phyloP scores from a whole-genome alignment of 2,797 vertebrate species.

The Parauchenoglanis punctatus region DNA sequence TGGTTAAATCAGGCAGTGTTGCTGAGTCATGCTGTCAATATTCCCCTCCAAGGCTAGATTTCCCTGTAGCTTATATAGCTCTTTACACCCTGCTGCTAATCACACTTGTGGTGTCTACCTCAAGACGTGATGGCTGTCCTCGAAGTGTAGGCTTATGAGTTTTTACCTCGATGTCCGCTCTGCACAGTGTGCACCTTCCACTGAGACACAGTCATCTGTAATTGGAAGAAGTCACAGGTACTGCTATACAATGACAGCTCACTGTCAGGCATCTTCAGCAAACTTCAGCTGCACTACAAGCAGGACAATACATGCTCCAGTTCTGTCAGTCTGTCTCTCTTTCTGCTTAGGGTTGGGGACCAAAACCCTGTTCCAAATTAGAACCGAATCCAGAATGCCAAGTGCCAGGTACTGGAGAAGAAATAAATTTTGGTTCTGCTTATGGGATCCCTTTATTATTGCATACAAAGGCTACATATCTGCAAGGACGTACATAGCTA shows the following conservation, averaged over 20 bases:
- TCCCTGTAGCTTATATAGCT: conserved; percentile 20
- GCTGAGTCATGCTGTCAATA: conserved; percentile 19
- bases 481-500: too few species aligned
- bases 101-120: not conserved
- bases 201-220: conserved; percentile 9
- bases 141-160: not conserved
- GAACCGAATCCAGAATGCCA: too few species aligned
- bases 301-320: conserved; percentile 21
- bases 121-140: not conserved
- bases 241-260: conserved; percentile 26
- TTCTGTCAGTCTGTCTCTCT: not conserved
- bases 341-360: not conserved
- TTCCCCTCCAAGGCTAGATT: conserved; percentile 13
- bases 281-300: conserved; percentile 14
- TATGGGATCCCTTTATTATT: too few species aligned
- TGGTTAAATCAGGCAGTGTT: not conserved
- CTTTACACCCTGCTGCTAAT: not conserved
- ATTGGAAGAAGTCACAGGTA: conserved; percentile 9
- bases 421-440: too few species aligned
- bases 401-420: too few species aligned
- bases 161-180: not conserved
- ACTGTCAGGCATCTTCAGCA: conserved; percentile 15
- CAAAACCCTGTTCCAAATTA: too few species aligned
- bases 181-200: not conserved
- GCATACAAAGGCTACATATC: too few species aligned